Evolutionary conservation across 2,797 vertebrate species (phyloP), one percentile per base, ranked within the genome.

Genomic region (Hippoglossus hippoglossus): DNA sequence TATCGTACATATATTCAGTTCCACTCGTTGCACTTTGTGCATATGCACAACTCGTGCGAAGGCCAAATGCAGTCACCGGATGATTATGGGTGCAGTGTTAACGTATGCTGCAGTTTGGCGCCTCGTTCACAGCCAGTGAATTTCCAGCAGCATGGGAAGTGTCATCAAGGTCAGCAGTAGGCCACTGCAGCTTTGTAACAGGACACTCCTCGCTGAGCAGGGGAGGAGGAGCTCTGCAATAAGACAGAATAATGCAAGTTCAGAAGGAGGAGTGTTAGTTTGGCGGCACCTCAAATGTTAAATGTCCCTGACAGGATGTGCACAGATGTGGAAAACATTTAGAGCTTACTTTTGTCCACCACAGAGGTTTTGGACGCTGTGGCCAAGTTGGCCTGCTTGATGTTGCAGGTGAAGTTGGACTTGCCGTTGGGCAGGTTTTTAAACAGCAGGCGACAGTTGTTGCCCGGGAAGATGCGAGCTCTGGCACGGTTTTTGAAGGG

Each of bases 341-440:
- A 16, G 21, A n/a, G 52, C 89, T 92, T 91, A 95, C 94, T 91
- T 81, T 93, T 95, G 0, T 93, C 90, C 1, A 94, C 88, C 64
- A 70, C 71, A 5, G 72, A 65, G n/a, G 46, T 76, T 78, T 77
- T 82, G 47, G 68, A 18, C 0, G 24, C 84, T 0, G 26, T 67
- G 21, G 2, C 19, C 1, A 54, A 73, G 64, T 73, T 31, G 0
- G 41, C 25, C 71, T 81, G 82, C 47, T 64, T 89, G 75, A 94
- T 88, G 80, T 36, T 88, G 85, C 94, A 95, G 75, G 87, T 91
- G 78, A 90, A 94, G 75, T 77, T 86, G 67, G 89, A 77, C 56
- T 84, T 85, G 70, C 89, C 88, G 0, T 59, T 78, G 12, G 88
- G 71, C 18, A 93, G 69, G 67, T 81, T 86, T 59, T 65, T 92